phyloP scores from a whole-genome alignment of 2,888 invertebrate species.

The Drosophila kokeensis region DNA sequence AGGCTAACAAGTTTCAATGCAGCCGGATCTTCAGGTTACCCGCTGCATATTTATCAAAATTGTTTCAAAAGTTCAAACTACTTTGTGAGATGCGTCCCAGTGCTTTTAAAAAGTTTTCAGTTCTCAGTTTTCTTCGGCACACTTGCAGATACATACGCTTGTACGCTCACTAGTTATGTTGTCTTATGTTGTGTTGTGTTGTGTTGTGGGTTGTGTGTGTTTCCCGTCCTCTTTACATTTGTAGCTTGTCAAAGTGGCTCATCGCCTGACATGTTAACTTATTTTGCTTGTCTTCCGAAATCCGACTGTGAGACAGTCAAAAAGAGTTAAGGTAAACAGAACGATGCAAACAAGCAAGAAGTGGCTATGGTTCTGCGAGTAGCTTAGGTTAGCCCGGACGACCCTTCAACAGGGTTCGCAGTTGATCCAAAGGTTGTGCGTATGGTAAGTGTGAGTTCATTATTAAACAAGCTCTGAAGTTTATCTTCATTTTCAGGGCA shows the following conservation, averaged over 20 bases:
- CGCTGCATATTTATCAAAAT: constrained; percentile 80
- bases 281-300: constrained; percentile 56
- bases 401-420: neutral
- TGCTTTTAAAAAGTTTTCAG: constrained; percentile 74
- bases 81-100: constrained; percentile 60
- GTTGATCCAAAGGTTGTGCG: neutral
- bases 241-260: constrained; percentile 78
- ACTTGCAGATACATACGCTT: constrained; percentile 7
- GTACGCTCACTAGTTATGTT: constrained; percentile 33
- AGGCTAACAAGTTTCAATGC: constrained; percentile 22
- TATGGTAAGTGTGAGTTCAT: constrained; percentile 45
- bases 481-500: constrained; percentile 15
- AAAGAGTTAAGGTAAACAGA: constrained; percentile 61
- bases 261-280: constrained; percentile 75
- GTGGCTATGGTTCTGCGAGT: constrained; percentile 8
- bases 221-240: constrained; percentile 69
- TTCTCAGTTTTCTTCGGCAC: constrained; percentile 42
- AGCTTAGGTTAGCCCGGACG: neutral
- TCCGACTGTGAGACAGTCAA: constrained; percentile 10
- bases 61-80: constrained; percentile 80
- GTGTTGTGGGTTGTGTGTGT: constrained; percentile 54
- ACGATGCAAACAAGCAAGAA: constrained; percentile 22
- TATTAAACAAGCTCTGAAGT: constrained; percentile 38
- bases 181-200: constrained; percentile 28
- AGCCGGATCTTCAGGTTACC: constrained; percentile 42